Conservation (phyloP, 2,888 invertebrate genomes). For the Ptilodon capucinus region DNA sequence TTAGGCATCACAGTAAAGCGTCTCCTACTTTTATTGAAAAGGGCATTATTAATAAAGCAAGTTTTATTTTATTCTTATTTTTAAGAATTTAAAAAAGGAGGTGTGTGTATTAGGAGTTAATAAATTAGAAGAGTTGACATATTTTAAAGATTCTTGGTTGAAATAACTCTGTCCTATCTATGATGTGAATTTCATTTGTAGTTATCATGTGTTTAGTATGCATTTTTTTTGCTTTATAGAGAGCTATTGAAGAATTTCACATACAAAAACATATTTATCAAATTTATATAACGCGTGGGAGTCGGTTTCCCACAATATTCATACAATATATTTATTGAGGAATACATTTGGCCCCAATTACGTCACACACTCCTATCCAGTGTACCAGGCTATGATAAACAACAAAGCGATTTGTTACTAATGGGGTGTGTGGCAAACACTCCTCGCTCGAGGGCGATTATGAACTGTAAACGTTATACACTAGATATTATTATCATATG, state of each 20-base stretch:
- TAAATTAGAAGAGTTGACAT: too few species aligned
- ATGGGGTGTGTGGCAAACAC: constrained; percentile 31
- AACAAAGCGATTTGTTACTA: constrained; percentile 26
- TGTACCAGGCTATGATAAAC: constrained; percentile 52
- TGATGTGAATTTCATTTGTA: too few species aligned
- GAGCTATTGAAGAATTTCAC: constrained; percentile 3
- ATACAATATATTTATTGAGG: not conserved
- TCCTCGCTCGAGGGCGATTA: not conserved
- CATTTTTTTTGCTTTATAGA: constrained; percentile 36
- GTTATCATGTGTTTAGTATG: too few species aligned
- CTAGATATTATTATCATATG: not conserved
- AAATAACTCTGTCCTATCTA: too few species aligned
- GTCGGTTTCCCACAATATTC: not conserved
- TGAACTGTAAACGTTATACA: not conserved
- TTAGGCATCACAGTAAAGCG: too few species aligned
- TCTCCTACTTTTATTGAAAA: too few species aligned
- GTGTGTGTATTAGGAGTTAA: too few species aligned
- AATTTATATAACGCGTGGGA: not conserved
- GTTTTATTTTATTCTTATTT: too few species aligned
- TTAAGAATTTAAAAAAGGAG: too few species aligned
- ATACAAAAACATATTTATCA: not conserved
- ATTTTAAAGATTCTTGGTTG: too few species aligned
- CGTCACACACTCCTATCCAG: constrained; percentile 44
- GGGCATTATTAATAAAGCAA: too few species aligned
- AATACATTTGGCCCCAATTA: constrained; percentile 28